These are phyloP conservation scores for Enoplosus armatus DNA, from an alignment of 2,797 vertebrate genomes.

Conservation along the genomic window DNA sequence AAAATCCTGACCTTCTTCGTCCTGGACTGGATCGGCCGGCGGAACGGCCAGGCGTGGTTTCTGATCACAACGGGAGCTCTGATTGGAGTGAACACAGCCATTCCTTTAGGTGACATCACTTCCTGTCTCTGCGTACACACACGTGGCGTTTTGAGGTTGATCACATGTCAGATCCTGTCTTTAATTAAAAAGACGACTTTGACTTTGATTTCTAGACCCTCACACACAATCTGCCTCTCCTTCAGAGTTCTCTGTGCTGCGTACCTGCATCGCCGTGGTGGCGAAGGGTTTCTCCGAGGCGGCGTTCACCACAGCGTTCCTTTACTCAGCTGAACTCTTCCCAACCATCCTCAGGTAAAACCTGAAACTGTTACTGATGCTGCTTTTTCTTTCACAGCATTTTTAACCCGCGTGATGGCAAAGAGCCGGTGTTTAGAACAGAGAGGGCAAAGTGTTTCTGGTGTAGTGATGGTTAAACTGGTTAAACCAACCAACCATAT, in stretches of 20 bases:
- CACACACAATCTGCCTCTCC: neutral
- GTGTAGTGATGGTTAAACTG: too few relatives aligned
- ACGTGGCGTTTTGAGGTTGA: too few relatives aligned
- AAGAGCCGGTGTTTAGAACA: too few relatives aligned
- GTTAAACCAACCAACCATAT: too few relatives aligned
- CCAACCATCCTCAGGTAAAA: constrained; percentile 71
- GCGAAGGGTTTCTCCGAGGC: constrained; percentile 90
- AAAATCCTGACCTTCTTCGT: constrained; percentile 85
- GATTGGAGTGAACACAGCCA: constrained; percentile 77
- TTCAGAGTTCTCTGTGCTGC: constrained; percentile 76
- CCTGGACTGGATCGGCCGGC: constrained; percentile 83
- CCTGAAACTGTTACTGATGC: neutral
- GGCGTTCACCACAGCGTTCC: constrained; percentile 87
- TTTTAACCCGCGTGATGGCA: neutral
- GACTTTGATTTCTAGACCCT: neutral
- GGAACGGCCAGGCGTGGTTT: constrained; percentile 82
- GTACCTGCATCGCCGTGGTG: constrained; percentile 80
- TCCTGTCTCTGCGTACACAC: constrained; percentile 4
- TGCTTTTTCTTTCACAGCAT: neutral
- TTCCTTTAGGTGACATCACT: constrained; percentile 72
- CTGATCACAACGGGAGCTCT: constrained; percentile 80
- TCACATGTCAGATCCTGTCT: neutral
- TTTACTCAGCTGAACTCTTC: constrained; percentile 64
- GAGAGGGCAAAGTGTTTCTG: too few relatives aligned
- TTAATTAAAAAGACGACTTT: neutral